These are phyloP conservation scores for Pluvialis apricaria DNA, from an alignment of 2,113 vertebrate species.

Conservation along the genomic window DNA sequence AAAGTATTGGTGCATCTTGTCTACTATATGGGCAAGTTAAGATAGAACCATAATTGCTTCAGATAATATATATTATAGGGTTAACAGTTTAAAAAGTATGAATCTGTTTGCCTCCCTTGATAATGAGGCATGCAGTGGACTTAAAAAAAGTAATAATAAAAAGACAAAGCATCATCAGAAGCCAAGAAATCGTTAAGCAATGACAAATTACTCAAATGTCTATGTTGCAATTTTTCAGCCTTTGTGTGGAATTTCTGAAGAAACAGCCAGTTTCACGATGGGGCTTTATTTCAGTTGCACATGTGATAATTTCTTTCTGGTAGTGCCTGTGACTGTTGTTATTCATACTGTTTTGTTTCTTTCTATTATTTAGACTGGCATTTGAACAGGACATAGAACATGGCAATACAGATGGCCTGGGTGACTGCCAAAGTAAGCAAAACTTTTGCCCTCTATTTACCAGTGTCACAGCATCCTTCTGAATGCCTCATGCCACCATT, in stretches of 20 bases:
- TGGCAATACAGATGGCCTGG: slow-evolving; percentile 98
- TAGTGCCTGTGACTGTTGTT: slow-evolving; percentile 16
- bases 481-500: slow-evolving; percentile 12
- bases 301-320: neutral
- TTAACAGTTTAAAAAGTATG: neutral
- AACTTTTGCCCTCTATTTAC: slow-evolving; percentile 70
- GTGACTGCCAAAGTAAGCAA: slow-evolving; percentile 99
- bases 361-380: slow-evolving; percentile 82
- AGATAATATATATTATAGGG: neutral
- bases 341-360: slow-evolving; percentile 77
- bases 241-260: neutral
- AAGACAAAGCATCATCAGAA: neutral
- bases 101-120: neutral
- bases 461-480: slow-evolving; percentile 55
- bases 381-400: slow-evolving; percentile 97
- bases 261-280: neutral
- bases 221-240: neutral
- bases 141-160: neutral
- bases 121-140: neutral
- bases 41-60: neutral
- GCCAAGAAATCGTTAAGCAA: neutral
- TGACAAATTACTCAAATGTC: neutral
- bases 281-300: slow-evolving; percentile 1
- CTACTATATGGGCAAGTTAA: neutral
- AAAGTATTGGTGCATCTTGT: neutral